phyloP scores from a whole-genome alignment of 2,113 vertebrate species.

The Talpa occidentalis region DNA sequence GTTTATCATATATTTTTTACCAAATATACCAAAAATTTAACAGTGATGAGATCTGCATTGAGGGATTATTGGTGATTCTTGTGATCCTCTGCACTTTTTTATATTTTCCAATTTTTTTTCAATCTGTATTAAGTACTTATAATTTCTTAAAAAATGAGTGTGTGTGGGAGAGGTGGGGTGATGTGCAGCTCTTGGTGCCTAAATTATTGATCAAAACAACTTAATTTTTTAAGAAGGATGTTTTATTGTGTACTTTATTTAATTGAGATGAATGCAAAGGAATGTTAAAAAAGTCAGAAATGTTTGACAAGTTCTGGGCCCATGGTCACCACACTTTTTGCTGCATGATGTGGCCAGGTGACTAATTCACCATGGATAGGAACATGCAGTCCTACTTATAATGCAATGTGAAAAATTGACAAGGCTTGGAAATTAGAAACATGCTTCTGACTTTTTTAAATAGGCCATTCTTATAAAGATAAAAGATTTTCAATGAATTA shows the following conservation, averaged over 20 bases:
- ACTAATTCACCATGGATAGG: background rate
- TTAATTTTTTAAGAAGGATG: constrained; percentile 48
- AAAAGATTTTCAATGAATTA: background rate
- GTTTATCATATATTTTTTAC: background rate
- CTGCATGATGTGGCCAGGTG: background rate
- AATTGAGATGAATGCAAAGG: constrained; percentile 27
- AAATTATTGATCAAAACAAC: background rate
- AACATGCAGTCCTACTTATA: background rate
- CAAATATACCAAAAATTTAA: constrained; percentile 1
- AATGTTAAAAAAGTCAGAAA: constrained; percentile 53
- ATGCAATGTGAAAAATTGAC: background rate
- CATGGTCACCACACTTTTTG: background rate
- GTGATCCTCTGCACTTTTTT: constrained; percentile 12
- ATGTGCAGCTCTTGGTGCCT: background rate
- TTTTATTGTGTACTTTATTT: background rate
- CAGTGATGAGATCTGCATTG: background rate
- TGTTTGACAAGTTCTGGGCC: constrained; percentile 3
- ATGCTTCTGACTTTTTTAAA: background rate
- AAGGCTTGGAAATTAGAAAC: constrained; percentile 28
- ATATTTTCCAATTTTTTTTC: background rate
- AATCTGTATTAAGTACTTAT: background rate
- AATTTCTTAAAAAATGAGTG: background rate
- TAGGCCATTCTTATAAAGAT: background rate
- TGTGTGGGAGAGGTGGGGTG: no score
- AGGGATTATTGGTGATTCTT: constrained; percentile 24